Percentiles rank a stretch among this genome's conserved stretches.
Conservation (phyloP, 2,888 invertebrate genomes). For the Blastobasis lacticolella region DNA sequence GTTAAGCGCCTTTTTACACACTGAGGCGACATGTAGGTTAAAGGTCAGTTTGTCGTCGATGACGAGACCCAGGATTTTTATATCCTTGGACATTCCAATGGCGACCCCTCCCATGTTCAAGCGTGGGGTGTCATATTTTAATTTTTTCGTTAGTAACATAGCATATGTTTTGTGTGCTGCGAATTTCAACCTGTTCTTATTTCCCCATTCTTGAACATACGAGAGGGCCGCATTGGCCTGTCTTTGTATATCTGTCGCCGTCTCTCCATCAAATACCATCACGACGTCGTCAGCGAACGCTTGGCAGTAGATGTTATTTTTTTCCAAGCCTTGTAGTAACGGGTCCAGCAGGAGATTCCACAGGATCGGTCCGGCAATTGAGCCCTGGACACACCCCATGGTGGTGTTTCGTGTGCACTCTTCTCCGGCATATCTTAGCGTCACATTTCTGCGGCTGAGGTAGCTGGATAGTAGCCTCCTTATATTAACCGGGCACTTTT, state of each 20-base stretch:
- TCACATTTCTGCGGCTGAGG: neutral
- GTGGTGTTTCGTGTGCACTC: neutral
- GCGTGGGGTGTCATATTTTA: neutral
- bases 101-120: neutral
- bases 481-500: neutral
- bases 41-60: neutral
- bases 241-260: neutral
- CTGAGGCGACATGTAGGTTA: neutral
- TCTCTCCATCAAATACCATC: neutral
- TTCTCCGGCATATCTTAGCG: neutral
- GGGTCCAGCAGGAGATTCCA: neutral
- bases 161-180: neutral
- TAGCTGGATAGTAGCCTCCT: neutral
- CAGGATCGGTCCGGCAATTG: neutral
- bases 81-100: neutral
- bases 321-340: neutral
- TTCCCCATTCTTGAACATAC: neutral
- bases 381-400: neutral
- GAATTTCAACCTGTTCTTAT: neutral
- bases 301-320: neutral
- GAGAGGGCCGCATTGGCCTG: neutral
- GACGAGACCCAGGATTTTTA: neutral
- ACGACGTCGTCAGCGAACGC: neutral
- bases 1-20: neutral
- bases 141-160: neutral